Evolutionary conservation across 2,113 vertebrate genomes (phyloP).

Genomic region (Bungarus multicinctus): DNA sequence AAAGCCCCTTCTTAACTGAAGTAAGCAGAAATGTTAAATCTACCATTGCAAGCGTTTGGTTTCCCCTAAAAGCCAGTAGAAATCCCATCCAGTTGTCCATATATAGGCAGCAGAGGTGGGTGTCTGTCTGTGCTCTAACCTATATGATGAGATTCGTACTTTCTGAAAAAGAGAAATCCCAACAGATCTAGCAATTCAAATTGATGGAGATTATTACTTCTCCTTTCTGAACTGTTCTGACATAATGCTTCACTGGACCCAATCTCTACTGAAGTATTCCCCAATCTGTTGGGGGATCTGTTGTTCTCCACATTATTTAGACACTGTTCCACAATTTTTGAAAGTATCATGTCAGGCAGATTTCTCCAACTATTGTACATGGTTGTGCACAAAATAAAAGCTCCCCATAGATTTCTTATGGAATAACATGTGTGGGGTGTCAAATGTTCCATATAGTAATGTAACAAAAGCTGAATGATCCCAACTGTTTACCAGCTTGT

Average conservation of each 20-base stretch:
- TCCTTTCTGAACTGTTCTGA: neutral
- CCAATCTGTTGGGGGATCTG: too few relatives aligned
- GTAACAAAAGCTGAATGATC: neutral
- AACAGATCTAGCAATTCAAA: neutral
- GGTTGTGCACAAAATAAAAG: neutral
- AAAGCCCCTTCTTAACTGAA: neutral
- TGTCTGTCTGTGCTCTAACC: neutral
- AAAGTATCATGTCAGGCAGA: neutral
- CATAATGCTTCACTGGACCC: neutral
- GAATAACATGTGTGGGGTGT: neutral
- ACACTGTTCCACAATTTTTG: neutral
- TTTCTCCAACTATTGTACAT: neutral
- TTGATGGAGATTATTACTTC: neutral
- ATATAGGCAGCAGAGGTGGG: neutral
- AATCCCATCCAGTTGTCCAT: neutral
- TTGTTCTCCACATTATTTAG: neutral
- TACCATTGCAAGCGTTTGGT: neutral
- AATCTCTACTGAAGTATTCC: neutral
- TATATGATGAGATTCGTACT: neutral
- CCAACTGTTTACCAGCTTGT: neutral
- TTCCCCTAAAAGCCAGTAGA: neutral
- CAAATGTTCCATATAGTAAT: neutral
- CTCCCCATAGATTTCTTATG: neutral
- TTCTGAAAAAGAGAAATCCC: neutral
- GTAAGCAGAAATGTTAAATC: neutral